A percentile compares a stretch with the other conserved stretches of the same genome.
These are phyloP conservation scores for Laterallus jamaicensis DNA, from an alignment of 2,113 vertebrate genomes.

Conservation along the genomic window DNA sequence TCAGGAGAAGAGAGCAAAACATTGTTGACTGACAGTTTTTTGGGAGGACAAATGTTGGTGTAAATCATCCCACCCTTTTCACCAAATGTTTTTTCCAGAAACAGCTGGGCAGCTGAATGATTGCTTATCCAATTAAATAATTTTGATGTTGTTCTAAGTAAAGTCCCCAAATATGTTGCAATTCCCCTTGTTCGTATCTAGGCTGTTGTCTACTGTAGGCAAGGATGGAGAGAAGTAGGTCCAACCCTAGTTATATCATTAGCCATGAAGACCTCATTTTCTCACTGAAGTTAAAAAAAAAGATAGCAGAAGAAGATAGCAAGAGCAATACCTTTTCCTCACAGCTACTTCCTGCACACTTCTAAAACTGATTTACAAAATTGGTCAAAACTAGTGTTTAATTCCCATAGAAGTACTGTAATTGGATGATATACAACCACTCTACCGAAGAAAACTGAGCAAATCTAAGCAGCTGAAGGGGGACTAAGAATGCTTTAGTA, in stretches of 20 bases:
- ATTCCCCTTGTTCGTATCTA: background rate
- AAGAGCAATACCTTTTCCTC: background rate
- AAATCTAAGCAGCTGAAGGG: background rate
- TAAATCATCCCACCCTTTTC: background rate
- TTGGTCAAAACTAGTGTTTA: background rate
- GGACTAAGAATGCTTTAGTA: background rate
- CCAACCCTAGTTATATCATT: background rate
- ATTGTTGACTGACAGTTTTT: constrained; percentile 3
- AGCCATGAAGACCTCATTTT: background rate
- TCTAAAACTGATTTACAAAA: background rate
- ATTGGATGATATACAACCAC: background rate
- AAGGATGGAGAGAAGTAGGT: background rate
- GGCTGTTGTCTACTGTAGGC: background rate
- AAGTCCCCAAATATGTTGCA: background rate
- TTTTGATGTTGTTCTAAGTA: background rate
- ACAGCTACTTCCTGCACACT: background rate
- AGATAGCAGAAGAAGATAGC: background rate
- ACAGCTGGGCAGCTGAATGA: background rate
- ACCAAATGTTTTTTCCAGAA: background rate
- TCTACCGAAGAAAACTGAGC: background rate
- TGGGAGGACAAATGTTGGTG: background rate
- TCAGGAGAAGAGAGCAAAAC: constrained; percentile 43
- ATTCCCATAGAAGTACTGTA: accelerated
- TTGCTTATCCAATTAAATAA: background rate
- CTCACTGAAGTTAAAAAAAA: background rate